These are phyloP conservation scores for Atractosteus spatula DNA, from an alignment of 2,113 vertebrate species.

Conservation along the genomic window DNA sequence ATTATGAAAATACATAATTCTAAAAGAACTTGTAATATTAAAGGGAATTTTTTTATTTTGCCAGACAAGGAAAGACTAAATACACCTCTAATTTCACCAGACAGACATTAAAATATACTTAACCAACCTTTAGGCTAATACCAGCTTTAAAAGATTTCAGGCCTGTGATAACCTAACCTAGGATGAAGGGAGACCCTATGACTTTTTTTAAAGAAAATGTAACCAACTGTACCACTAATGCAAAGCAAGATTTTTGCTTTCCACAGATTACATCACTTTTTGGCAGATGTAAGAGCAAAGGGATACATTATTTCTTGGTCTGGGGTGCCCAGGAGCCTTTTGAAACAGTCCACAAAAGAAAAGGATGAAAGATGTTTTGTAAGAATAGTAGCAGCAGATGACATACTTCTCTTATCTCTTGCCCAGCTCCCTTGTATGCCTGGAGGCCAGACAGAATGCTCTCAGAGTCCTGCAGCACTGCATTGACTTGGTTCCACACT, in stretches of 20 bases:
- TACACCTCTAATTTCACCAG: too few relatives aligned
- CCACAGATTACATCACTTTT: conserved; percentile 1
- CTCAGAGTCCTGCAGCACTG: conserved; percentile 93
- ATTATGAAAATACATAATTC: too few relatives aligned
- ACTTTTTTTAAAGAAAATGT: too few relatives aligned
- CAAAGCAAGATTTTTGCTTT: too few relatives aligned
- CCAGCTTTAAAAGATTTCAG: too few relatives aligned
- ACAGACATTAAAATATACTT: too few relatives aligned
- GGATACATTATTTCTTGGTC: neutral
- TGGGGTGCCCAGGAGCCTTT: neutral
- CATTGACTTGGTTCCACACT: conserved; percentile 95
- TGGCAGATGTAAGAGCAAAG: neutral
- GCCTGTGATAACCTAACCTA: too few relatives aligned
- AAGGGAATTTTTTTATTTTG: too few relatives aligned
- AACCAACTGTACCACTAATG: neutral
- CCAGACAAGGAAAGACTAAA: too few relatives aligned
- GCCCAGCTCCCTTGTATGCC: conserved; percentile 94
- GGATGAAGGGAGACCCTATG: too few relatives aligned
- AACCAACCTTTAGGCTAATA: too few relatives aligned
- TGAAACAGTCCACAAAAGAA: conserved; percentile 8
- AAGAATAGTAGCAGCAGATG: conserved; percentile 45
- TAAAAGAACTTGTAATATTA: too few relatives aligned
- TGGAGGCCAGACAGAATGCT: conserved; percentile 90
- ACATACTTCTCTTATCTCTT: conserved; percentile 94
- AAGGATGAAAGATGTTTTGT: conserved; percentile 44